Conservation (phyloP, 2,113 vertebrate species). For the Oophaga pumilio region DNA sequence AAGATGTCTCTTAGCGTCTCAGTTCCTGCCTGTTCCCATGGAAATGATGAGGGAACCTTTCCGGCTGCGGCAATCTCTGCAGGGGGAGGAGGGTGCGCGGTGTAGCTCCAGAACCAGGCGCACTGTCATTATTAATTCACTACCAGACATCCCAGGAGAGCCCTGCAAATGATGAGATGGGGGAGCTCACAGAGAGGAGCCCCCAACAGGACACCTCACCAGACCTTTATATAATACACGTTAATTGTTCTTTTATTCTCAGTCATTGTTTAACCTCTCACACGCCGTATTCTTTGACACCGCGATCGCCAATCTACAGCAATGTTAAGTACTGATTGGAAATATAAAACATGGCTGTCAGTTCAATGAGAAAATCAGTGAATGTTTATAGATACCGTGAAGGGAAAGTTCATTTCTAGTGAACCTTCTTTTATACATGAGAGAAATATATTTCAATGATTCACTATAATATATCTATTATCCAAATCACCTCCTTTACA, state of each 20-base stretch:
- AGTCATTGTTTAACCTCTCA: slow-evolving; percentile 9
- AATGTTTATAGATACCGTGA: neutral
- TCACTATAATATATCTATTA: neutral
- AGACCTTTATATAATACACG: slow-evolving; percentile 22
- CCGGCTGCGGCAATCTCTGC: slow-evolving; percentile 50
- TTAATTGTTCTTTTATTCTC: neutral
- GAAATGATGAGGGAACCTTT: slow-evolving; percentile 57
- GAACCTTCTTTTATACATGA: neutral
- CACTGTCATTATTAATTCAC: slow-evolving; percentile 56
- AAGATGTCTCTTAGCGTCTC: slow-evolving; percentile 58
- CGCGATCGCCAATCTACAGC: neutral
- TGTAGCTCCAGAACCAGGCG: slow-evolving; percentile 49
- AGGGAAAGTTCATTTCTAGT: neutral
- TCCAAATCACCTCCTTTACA: neutral
- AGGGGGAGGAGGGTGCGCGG: slow-evolving; percentile 37
- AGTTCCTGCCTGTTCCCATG: slow-evolving; percentile 57
- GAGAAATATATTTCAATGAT: neutral
- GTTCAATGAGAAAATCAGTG: neutral
- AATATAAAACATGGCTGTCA: neutral
- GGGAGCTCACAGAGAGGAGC: slow-evolving; percentile 45
- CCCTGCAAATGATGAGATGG: slow-evolving; percentile 33
- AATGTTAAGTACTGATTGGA: neutral
- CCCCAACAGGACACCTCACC: slow-evolving; percentile 43
- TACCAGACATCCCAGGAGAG: slow-evolving; percentile 56
- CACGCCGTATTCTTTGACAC: neutral